Conservation (phyloP, 1,140 invertebrate species). For the Brachionus koreanus region DNA sequence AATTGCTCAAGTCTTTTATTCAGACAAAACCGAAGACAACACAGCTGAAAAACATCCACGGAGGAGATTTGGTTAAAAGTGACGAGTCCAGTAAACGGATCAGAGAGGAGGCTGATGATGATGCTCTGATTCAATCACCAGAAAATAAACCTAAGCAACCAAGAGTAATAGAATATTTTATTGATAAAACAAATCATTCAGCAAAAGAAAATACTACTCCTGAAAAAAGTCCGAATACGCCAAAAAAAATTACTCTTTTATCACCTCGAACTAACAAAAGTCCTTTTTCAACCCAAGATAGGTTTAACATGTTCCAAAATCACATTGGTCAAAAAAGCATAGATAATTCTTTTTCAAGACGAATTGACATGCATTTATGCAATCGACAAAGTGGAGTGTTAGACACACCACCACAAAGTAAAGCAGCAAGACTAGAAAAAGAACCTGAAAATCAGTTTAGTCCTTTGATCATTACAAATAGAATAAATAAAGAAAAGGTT, state of each 20-base stretch:
- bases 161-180: background rate
- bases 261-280: background rate
- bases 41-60: background rate
- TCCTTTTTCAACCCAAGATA: conserved; percentile 17
- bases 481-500: background rate
- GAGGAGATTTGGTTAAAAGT: background rate
- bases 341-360: background rate
- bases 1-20: background rate
- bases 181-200: background rate
- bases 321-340: background rate
- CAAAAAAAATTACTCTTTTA: background rate
- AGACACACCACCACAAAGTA: conserved; percentile 27
- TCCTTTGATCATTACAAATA: background rate
- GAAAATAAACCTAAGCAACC: background rate
- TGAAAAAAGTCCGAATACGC: conserved; percentile 8
- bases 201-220: background rate
- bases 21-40: background rate
- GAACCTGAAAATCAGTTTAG: background rate
- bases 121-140: background rate
- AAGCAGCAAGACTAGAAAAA: background rate
- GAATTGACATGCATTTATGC: conserved; percentile 36
- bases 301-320: conserved; percentile 27
- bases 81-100: background rate
- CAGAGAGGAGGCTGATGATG: background rate
- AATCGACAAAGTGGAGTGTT: background rate